Base-by-base conservation (phyloP, 2,888 invertebrate genomes). In the Reticulitermes lucifugus region DNA sequence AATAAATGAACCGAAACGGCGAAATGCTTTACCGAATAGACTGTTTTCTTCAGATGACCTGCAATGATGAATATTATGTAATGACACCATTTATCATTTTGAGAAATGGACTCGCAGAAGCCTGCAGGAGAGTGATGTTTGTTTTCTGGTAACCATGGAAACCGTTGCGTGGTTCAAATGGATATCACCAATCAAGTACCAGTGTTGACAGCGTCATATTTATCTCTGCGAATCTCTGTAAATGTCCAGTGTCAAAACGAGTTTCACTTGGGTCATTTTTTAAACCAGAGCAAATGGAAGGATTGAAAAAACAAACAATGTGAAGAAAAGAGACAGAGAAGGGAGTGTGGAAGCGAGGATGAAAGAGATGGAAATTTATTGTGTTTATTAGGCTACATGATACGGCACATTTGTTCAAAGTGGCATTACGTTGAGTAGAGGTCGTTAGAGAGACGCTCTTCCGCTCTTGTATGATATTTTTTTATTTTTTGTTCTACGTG, bases 141-240 rank as follows among this genome's bases (percentile, higher is more conserved):
- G 46, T 46, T 77, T 43, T 21, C 6, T 43, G 77, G 77, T 77
- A 41, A 43, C 46, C 77, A 46, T 77, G 46, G 77, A 18, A 77
- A 77, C 77, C 22, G 51, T 77, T n/a, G 77, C 77, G 51, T 77
- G 77, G 41, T 46, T 77, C 77, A 77, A 77, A 77, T 77, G 77
- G 77, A 77, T 77, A 46, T 43, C 77, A 77, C 77, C 77, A 77
- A 77, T 77, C 77, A 77, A 77, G 77, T 77, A 77, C 51, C 51
- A 46, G 41, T 77, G 77, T 46, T 77, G 77, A 46, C 77, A 46
- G 77, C 46, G 6, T 77, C 77, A n/a, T 77, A 77, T 77, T 46
- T 77, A 77, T 77, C 77, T 77, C 43, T n/a, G n/a, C 9, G 43
- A 77, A 77, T 77, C 46, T 77, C 77, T n/a, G 77, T 77, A 77